A percentile compares a stretch with the other conserved stretches of the same genome.
Conservation (phyloP, 2,888 invertebrate species). For the Luffia ferchaultella region DNA sequence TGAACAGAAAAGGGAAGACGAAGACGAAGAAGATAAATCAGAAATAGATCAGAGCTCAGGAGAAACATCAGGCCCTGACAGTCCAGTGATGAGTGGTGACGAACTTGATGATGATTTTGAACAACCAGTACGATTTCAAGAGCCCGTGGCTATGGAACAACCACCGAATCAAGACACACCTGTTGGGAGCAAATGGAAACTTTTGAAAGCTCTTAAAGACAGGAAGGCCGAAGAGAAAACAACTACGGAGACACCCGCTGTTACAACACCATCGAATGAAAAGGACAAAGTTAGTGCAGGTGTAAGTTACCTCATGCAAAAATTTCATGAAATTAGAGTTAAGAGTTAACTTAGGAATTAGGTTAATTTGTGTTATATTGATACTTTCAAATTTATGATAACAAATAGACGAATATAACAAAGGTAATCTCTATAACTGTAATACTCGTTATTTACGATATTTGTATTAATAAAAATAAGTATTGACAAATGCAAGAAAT, state of each 20-base stretch:
- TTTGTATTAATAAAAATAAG: too few species aligned
- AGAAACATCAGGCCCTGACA: slow-evolving; percentile 89
- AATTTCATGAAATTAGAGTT: slow-evolving; percentile 72
- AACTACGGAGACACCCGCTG: slow-evolving; percentile 72
- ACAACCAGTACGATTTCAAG: slow-evolving; percentile 42
- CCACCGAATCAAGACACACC: slow-evolving; percentile 58
- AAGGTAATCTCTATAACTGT: too few species aligned
- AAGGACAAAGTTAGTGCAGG: slow-evolving; percentile 77
- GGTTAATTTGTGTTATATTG: neutral
- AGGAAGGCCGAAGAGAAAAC: slow-evolving; percentile 87
- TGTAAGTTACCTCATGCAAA: slow-evolving; percentile 70
- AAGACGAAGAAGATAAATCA: slow-evolving; percentile 45
- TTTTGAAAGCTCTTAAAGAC: slow-evolving; percentile 88
- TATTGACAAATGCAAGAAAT: too few species aligned
- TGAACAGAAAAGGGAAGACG: slow-evolving; percentile 20
- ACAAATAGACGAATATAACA: too few species aligned
- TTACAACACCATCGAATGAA: slow-evolving; percentile 66
- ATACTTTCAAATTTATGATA: neutral
- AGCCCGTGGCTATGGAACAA: slow-evolving; percentile 27
- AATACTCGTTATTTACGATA: too few species aligned
- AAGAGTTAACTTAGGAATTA: slow-evolving; percentile 50
- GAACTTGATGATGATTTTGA: slow-evolving; percentile 74
- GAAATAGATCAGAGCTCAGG: slow-evolving; percentile 75
- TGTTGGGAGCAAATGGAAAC: slow-evolving; percentile 88
- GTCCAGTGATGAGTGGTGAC: slow-evolving; percentile 79